Evolutionary conservation across 2,797 vertebrate genomes (phyloP).

Genomic region (Scarus forsteni): DNA sequence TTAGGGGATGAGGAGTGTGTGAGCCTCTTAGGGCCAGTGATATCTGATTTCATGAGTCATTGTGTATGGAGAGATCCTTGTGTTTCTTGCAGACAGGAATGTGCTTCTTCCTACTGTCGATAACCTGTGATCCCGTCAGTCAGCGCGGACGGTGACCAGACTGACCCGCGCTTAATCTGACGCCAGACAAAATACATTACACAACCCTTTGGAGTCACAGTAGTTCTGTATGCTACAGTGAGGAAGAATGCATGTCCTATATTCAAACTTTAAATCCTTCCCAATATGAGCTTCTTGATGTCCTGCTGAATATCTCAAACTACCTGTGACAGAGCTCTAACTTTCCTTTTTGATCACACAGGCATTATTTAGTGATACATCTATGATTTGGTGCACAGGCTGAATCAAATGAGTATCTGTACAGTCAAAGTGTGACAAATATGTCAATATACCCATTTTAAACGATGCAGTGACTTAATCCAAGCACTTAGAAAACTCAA

Average conservation of each 20-base stretch:
- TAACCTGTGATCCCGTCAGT: conserved; percentile 14
- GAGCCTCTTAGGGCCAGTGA: not conserved
- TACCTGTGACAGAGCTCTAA: too few relatives aligned
- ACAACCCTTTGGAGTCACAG: not conserved
- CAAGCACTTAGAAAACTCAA: too few relatives aligned
- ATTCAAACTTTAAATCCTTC: too few relatives aligned
- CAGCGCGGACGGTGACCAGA: not conserved
- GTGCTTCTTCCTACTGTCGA: not conserved
- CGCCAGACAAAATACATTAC: not conserved
- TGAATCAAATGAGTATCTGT: too few relatives aligned
- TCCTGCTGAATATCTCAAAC: too few relatives aligned
- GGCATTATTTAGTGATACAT: too few relatives aligned
- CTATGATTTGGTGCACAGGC: too few relatives aligned
- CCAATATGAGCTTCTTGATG: too few relatives aligned
- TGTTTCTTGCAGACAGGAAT: conserved; percentile 8
- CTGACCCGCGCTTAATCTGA: not conserved
- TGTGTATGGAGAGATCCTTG: not conserved
- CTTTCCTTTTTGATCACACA: too few relatives aligned
- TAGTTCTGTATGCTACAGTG: not conserved
- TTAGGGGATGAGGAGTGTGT: not conserved
- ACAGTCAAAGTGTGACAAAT: too few relatives aligned
- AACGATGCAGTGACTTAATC: too few relatives aligned
- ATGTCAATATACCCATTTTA: too few relatives aligned
- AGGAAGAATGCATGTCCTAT: not conserved
- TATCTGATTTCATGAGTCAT: not conserved